Evolutionary conservation across 1,140 invertebrate genomes (phyloP), one percentile per base, ranked within the genome.

Genomic region (Drosophila cardini): DNA sequence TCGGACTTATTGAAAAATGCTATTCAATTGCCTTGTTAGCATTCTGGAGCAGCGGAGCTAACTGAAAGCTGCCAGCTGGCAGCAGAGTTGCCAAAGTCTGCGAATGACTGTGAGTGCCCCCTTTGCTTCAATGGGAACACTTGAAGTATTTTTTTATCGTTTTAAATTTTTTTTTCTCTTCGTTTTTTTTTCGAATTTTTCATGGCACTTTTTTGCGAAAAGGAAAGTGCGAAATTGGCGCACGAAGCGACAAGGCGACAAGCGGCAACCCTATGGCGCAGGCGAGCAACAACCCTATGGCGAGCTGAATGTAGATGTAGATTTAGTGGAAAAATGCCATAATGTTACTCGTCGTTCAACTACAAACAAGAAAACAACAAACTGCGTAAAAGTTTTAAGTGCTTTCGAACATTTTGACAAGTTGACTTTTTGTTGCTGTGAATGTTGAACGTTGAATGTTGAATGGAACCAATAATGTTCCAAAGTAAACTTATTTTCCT

Each of bases 361-460:
- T 78, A 78, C 56, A 71, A 72, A 69, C 75, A 81, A 75, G 72
- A 76, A 78, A 78, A 81, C 71, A 76, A 61, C 70, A 69, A 74
- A 65, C 53, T 83, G 80, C 68, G 75, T 75, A 70, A 83, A 83
- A 83, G 55, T 83, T 83, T 82, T 83, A 82, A 83, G 79, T 83
- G 80, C 80, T 83, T 82, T 78, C 58, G 68, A 83, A 75, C 76
- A 78, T 82, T 82, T 83, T 83, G 80, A 83, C 80, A 82, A 82
- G 72, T 82, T 82, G 72, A 65, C 76, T 82, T 67, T 78, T 72
- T 82, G 76, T 82, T 80, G 70, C 48, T 78, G 40, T 72, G 60
- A 82, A n/a, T n/a, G n/a, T n/a, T n/a, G n/a, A n/a, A n/a, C n/a
- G n/a, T n/a, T n/a, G n/a, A n/a, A n/a, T n/a, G n/a, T n/a, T n/a